phyloP scores from a whole-genome alignment of 2,888 invertebrate genomes.

The Apotomis capreana region DNA sequence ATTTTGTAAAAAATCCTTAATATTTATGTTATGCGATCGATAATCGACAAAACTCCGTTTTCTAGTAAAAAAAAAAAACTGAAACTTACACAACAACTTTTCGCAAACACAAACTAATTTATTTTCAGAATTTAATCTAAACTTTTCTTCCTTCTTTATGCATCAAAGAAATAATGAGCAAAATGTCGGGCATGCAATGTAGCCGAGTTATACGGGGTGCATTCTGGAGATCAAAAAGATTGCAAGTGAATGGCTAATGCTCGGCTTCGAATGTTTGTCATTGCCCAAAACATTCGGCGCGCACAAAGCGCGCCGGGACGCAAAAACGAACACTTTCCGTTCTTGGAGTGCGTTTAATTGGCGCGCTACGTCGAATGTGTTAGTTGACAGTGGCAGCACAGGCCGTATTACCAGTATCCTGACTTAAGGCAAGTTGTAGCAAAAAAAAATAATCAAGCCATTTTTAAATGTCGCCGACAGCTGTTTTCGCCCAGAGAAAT shows the following conservation, averaged over 20 bases:
- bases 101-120: conserved; percentile 13
- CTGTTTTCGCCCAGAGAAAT: no score
- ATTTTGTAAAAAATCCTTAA: no score
- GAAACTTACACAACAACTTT: conserved; percentile 1
- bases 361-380: conserved; percentile 52
- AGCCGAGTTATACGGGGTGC: conserved; percentile 54
- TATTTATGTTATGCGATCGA: no score
- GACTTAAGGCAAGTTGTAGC: background rate
- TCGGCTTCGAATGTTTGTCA: conserved; percentile 65
- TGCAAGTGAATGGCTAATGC: conserved; percentile 62
- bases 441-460: no score
- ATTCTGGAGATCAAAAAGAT: conserved; percentile 61
- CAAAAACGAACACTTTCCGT: conserved; percentile 69
- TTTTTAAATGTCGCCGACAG: no score
- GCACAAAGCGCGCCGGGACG: conserved; percentile 65
- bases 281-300: conserved; percentile 66
- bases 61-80: background rate
- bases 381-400: conserved; percentile 43
- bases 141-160: conserved; percentile 35
- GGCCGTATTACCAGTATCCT: conserved; percentile 18
- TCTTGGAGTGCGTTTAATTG: conserved; percentile 72
- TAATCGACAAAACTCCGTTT: background rate
- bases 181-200: conserved; percentile 36
- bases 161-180: conserved; percentile 40
- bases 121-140: conserved; percentile 32